Evolutionary conservation across 1,140 invertebrate genomes (phyloP).

Genomic region (Anastrepha obliqua): DNA sequence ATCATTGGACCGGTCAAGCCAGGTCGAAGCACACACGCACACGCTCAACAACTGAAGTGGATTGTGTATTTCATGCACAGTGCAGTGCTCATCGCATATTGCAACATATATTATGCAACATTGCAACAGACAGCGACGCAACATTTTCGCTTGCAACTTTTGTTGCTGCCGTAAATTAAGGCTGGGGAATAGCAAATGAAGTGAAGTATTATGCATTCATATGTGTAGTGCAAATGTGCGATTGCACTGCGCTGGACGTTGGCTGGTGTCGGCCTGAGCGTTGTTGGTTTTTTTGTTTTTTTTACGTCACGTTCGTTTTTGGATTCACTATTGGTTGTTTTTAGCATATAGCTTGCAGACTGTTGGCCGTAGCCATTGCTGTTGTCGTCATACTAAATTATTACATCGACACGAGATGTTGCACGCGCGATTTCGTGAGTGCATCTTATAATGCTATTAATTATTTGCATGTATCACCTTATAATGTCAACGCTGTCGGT

Average conservation of each 20-base stretch:
- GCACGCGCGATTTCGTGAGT: constrained; percentile 71
- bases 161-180: constrained; percentile 42
- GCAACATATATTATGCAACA: constrained; percentile 51
- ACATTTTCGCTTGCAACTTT: constrained; percentile 49
- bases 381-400: constrained; percentile 64
- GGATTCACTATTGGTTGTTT: neutral
- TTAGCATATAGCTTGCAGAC: neutral
- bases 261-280: neutral
- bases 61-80: neutral
- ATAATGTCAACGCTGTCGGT: constrained; percentile 60
- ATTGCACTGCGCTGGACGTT: neutral
- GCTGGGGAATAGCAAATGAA: neutral
- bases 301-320: no score
- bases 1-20: neutral
- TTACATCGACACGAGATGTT: constrained; percentile 70
- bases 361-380: neutral
- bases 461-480: constrained; percentile 73
- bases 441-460: constrained; percentile 74
- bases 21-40: neutral
- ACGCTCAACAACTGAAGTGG: neutral
- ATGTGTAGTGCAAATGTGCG: constrained; percentile 8
- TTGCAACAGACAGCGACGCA: constrained; percentile 28
- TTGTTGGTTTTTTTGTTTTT: neutral
- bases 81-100: constrained; percentile 20
- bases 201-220: neutral